Percentiles rank a stretch among this genome's conserved stretches.
Evolutionary conservation across 2,797 vertebrate genomes (phyloP).

Genomic region (Eidolon dupreanum): DNA sequence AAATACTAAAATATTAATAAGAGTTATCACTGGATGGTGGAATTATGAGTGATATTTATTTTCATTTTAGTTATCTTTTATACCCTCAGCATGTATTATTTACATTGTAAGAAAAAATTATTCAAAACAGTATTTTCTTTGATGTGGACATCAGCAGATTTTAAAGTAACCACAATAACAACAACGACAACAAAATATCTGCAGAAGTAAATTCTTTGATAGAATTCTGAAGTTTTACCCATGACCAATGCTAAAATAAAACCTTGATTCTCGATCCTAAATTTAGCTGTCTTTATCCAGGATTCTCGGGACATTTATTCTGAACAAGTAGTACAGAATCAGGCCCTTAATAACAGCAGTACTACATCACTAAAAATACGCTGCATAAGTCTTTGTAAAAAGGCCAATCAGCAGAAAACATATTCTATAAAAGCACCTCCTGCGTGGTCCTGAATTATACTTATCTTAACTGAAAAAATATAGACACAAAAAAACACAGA

Average conservation of each 20-base stretch:
- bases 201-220: not conserved
- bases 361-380: constrained; percentile 59
- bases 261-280: constrained; percentile 29
- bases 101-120: not conserved
- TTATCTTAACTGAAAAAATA: constrained; percentile 37
- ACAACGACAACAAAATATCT: not conserved
- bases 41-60: constrained; percentile 42
- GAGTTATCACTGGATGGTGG: not conserved
- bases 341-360: not conserved
- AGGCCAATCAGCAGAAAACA: constrained; percentile 69
- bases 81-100: not conserved
- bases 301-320: constrained; percentile 51
- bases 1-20: constrained; percentile 51
- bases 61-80: constrained; percentile 26
- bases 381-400: constrained; percentile 57
- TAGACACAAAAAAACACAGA: constrained; percentile 59
- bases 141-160: not conserved
- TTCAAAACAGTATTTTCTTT: not conserved
- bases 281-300: constrained; percentile 50
- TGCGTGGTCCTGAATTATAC: constrained; percentile 47
- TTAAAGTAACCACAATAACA: not conserved
- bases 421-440: constrained; percentile 37
- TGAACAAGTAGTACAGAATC: constrained; percentile 60
- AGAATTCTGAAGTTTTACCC: constrained; percentile 45
- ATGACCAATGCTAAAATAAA: constrained; percentile 7